These are phyloP conservation scores for Chelonia mydas DNA, from an alignment of 2,797 vertebrate species.

Conservation along the genomic window DNA sequence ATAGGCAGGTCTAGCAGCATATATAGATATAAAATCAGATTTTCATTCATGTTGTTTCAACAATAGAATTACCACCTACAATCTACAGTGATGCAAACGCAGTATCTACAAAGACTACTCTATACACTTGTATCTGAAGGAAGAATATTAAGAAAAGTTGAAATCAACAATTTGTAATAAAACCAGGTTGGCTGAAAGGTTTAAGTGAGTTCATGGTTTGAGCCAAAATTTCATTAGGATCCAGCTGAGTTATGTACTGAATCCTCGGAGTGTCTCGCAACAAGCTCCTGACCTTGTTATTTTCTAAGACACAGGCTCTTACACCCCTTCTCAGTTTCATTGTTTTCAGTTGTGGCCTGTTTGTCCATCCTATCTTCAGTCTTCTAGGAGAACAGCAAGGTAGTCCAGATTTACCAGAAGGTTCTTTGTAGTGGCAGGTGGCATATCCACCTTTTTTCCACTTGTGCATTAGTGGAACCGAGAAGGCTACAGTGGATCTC, in stretches of 20 bases:
- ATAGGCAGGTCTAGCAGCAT: neutral
- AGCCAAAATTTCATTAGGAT: neutral
- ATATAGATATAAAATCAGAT: neutral
- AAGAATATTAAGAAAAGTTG: neutral
- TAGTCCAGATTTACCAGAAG: neutral
- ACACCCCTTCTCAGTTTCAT: neutral
- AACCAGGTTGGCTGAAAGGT: rapidly evolving
- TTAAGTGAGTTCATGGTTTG: neutral
- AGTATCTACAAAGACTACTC: neutral
- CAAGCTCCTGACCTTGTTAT: neutral
- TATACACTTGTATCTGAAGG: neutral
- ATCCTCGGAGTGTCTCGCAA: neutral
- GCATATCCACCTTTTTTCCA: neutral
- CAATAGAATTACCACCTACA: neutral
- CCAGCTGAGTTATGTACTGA: neutral
- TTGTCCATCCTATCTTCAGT: neutral
- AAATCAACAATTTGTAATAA: neutral
- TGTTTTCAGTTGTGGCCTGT: neutral
- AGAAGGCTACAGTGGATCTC: neutral
- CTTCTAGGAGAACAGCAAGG: neutral
- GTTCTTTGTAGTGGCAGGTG: neutral
- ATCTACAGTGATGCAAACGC: neutral
- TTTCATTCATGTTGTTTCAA: neutral
- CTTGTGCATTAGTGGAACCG: neutral
- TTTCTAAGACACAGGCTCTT: neutral